Evolutionary conservation across 2,888 invertebrate species (phyloP), one percentile per base, ranked within the genome.

Genomic region (Ceraclea dissimilis): DNA sequence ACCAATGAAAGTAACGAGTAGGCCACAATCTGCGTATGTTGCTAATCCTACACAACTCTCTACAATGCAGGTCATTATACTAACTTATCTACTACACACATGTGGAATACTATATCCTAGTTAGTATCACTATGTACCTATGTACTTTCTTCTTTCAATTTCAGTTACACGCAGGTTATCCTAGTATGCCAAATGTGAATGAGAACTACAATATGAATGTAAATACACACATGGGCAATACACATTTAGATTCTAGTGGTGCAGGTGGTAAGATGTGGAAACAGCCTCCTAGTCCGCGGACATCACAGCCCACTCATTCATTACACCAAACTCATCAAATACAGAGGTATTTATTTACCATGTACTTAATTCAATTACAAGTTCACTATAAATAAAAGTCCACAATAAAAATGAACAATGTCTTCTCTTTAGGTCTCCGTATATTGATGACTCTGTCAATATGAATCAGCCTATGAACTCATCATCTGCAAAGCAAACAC

Each of bases 401-500:
- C n/a, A n/a, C 31, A 8, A 31, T 31, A 11, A 8, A 31, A 31
- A 31, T 31, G 11, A 31, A 31, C 6, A 31, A 8, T 31, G 31
- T 31, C 11, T 31, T 31, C n/a, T 11, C 22, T 59, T 59, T 49
- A 63, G 63, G 47, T 59, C 59, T 34, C 59, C 59, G 33, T 62
- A 62, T 56, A 33, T 46, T 11, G 57, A 61, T n/a, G 53, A 39
- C 13, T 39, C 39, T 39, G n/a, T 39, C 4, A 39, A 39, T 13
- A 39, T 39, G 21, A 49, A 49, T 20, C 21, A 21, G 17, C 26
- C 16, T 64, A 66, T 56, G 75, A n/a, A n/a, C n/a, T 75, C 11
- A 16, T 77, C 77, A 1, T 82, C 78, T 57, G 79, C 75, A 46
- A 70, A 78, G 52, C 71, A 75, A 20, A 76, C 79, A 53, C 78